These are phyloP conservation scores for Macropus fuliginosus DNA, from an alignment of 2,797 vertebrate genomes.

Conservation along the genomic window DNA sequence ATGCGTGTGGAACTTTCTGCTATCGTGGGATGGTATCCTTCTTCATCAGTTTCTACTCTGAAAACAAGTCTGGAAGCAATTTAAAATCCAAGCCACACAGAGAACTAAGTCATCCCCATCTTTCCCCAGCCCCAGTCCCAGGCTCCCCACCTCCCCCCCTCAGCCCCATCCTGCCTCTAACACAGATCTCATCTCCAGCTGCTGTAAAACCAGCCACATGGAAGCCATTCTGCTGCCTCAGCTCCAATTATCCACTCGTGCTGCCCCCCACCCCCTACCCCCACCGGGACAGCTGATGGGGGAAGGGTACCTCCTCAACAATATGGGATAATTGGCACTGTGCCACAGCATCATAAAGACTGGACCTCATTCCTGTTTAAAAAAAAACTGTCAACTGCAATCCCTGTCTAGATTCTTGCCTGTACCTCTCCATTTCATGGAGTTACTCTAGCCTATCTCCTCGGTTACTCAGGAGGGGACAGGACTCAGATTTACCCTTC, in stretches of 20 bases:
- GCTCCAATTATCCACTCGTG: not conserved
- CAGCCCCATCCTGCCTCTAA: not conserved
- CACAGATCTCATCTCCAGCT: not conserved
- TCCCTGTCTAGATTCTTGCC: not conserved
- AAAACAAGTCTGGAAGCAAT: not conserved
- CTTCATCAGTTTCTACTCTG: not conserved
- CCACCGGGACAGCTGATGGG: not conserved
- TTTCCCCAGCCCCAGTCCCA: not conserved
- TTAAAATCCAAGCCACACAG: not conserved
- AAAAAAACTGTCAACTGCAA: not conserved
- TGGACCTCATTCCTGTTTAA: not conserved
- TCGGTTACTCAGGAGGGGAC: not conserved
- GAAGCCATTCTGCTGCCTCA: not conserved
- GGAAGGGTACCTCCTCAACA: not conserved
- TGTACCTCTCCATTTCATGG: not conserved
- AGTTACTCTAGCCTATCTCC: not conserved
- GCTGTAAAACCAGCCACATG: not conserved
- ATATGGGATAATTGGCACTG: accelerated
- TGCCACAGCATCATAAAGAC: not conserved
- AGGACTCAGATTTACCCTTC: not conserved
- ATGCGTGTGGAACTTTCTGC: not conserved
- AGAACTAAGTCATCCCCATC: not conserved
- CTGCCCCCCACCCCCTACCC: not conserved
- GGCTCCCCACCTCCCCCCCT: not conserved
- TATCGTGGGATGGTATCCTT: not conserved